These are phyloP conservation scores for Pardosa pseudoannulata DNA, from an alignment of 2,888 invertebrate species.

Conservation along the genomic window DNA sequence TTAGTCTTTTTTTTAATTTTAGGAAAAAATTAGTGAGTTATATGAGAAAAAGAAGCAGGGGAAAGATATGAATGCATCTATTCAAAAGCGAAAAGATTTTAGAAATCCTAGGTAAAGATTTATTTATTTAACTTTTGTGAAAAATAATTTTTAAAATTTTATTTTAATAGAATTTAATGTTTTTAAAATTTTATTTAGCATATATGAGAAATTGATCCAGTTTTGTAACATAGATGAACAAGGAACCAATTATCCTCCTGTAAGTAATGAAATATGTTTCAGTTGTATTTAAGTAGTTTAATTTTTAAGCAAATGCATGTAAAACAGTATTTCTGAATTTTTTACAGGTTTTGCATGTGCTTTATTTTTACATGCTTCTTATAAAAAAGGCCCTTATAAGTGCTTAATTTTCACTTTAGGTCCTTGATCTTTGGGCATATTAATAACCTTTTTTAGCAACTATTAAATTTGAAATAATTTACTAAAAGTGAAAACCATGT, in stretches of 20 bases:
- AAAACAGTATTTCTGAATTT: no score
- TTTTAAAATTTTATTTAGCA: constrained; percentile 80
- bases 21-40: constrained; percentile 88
- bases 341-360: not conserved
- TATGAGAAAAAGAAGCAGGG: constrained; percentile 85
- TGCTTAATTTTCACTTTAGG: no score
- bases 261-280: no score
- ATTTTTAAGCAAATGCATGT: no score
- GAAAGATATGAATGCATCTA: constrained; percentile 91
- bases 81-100: constrained; percentile 94
- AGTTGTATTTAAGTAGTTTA: no score
- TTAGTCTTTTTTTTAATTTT: no score
- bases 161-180: not conserved
- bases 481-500: no score
- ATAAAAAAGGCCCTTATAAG: no score
- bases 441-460: no score
- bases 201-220: constrained; percentile 96
- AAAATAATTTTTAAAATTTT: not conserved
- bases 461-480: no score
- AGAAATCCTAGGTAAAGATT: constrained; percentile 87
- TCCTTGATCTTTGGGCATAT: no score
- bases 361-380: not conserved
- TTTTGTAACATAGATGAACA: constrained; percentile 96
- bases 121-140: not conserved
- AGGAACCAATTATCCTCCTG: constrained; percentile 95